Conservation (phyloP, 2,797 vertebrate genomes). For the Amniataba percoides region DNA sequence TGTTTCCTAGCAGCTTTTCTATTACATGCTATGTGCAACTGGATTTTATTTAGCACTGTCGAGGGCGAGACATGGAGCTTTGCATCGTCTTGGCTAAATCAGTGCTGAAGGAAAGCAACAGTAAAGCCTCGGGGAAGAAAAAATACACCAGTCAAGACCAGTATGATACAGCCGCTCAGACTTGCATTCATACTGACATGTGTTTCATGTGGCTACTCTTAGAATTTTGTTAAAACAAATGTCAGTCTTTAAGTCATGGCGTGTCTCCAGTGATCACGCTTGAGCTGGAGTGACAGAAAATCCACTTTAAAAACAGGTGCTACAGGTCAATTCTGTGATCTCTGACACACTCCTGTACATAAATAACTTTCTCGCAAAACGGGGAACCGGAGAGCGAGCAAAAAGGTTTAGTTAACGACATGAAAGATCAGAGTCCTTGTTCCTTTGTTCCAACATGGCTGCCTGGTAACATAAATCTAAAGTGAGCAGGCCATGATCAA, state of each 20-base stretch:
- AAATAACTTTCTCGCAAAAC: neutral
- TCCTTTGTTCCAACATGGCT: slow-evolving; percentile 28
- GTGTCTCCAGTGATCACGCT: neutral
- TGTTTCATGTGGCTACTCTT: slow-evolving; percentile 22
- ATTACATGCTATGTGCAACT: slow-evolving; percentile 17
- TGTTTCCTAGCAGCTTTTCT: slow-evolving; percentile 41
- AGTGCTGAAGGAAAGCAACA: slow-evolving; percentile 34
- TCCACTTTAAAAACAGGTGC: neutral
- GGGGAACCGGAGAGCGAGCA: neutral
- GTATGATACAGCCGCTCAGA: slow-evolving; percentile 23
- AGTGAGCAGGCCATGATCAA: slow-evolving; percentile 1
- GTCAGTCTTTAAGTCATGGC: neutral
- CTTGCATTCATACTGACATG: slow-evolving; percentile 29
- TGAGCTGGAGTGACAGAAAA: slow-evolving; percentile 7
- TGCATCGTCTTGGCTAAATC: slow-evolving; percentile 58
- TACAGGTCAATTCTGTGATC: neutral
- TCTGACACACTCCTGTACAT: neutral
- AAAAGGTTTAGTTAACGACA: slow-evolving; percentile 13
- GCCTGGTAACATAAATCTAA: slow-evolving; percentile 8
- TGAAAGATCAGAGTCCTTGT: slow-evolving; percentile 10
- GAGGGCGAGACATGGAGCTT: slow-evolving; percentile 30
- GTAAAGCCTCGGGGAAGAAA: slow-evolving; percentile 35
- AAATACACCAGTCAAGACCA: slow-evolving; percentile 28
- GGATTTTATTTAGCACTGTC: slow-evolving; percentile 41
- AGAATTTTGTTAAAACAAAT: slow-evolving; percentile 9